Base-by-base conservation (phyloP, 2,888 invertebrate species). In the Venustoraphidia nigricollis region DNA sequence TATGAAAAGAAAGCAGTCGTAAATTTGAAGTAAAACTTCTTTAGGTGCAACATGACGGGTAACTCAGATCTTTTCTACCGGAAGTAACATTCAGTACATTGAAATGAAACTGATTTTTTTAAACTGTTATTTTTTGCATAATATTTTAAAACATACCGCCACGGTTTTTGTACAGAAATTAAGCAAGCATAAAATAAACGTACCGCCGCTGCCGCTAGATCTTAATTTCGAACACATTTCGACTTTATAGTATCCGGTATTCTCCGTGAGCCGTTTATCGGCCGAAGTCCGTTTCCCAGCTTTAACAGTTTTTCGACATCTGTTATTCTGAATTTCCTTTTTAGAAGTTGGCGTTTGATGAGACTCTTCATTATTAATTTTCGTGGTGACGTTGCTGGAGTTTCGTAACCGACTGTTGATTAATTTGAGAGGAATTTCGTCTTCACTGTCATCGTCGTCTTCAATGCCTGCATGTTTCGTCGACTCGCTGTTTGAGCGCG, bases 211-310 rank as follows among this genome's bases (percentile, higher is more conserved):
- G 6, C 57, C 62, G 50, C 76, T 79, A 1, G 82, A 81, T 34
- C 82, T 66, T 37, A 81, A 62, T 59, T 83, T 83, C 8, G 77
- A 79, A 51, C 79, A 77, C 34, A 82, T 79, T 58, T 83, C 83
- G 10, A 83, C 81, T 60, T 81, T 82, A 59, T 83, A 84, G 60
- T 80, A 83, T 49, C 77, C 59, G 55, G 61, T 63, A 55, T 62
- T 63, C 53, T 73, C 73, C n/a, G 72, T 67, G 10, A 73, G 59
- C 51, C 71, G 66, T 53, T 75, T 75, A 55, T 75, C 75, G 0
- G 70, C 68, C 0, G 73, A 73, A 1, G 14, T 45, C 34, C 49
- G 42, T 44, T 50, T 27, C 3, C 27, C 27, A 27, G 27, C 27
- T 27, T 27, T 27, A 6, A 27, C 27, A 27, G 27, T 27, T 27